phyloP scores from a whole-genome alignment of 1,140 invertebrate genomes.

The Drosophila sp. region DNA sequence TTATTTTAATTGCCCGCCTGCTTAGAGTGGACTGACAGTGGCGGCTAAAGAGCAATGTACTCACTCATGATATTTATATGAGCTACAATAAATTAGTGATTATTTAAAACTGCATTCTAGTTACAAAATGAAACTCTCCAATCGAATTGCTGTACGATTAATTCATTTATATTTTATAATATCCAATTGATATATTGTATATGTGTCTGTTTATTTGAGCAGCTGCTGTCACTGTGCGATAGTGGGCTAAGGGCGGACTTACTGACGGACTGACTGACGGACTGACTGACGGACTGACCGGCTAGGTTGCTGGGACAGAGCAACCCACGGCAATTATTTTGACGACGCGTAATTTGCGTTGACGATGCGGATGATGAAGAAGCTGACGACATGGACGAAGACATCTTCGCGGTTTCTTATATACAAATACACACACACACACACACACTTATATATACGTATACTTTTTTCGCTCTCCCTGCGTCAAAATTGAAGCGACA shows the following conservation, averaged over 20 bases:
- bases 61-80: neutral
- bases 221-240: conserved; percentile 46
- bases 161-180: neutral
- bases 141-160: no score
- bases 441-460: neutral
- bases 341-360: conserved; percentile 81
- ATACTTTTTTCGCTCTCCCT: conserved; percentile 11
- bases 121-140: no score
- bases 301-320: conserved; percentile 24
- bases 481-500: conserved; percentile 73
- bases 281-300: conserved; percentile 5
- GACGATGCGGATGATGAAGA: conserved; percentile 70
- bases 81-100: neutral
- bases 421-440: no score
- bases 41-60: neutral
- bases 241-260: conserved; percentile 18
- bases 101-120: no score
- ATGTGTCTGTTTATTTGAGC: neutral
- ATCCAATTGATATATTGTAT: neutral
- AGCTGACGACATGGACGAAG: conserved; percentile 38
- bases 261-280: conserved; percentile 8
- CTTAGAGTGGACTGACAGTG: conserved; percentile 37
- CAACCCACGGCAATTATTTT: conserved; percentile 80
- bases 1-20: conserved; percentile 73
- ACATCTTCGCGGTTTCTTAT: conserved; percentile 32